Evolutionary conservation across 2,113 vertebrate genomes (phyloP), one percentile per base, ranked within the genome.

Genomic region (Ophiodon elongatus): DNA sequence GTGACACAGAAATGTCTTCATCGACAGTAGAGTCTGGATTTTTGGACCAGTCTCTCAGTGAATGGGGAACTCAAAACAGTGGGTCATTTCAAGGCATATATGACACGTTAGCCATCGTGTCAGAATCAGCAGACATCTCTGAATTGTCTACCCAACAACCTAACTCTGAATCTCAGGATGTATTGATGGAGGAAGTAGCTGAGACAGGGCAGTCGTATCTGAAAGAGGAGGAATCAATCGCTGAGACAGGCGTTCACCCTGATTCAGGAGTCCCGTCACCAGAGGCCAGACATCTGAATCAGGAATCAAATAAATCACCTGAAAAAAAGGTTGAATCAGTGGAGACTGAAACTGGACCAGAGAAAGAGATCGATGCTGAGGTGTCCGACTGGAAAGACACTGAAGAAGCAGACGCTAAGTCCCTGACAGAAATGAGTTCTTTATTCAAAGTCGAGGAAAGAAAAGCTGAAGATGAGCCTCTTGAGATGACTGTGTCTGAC

Each of bases 11-110:
- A 67, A 81, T 27, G 33, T 88, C 79, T 35, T 77, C 60, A 39
- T 86, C 68, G 23, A 64, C 79, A 45, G 14, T 47, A 25, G 86
- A 88, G 52, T 78, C 83, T 74, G 88, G 70, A 65, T 73, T 82
- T 66, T 64, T 27, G 8, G 79, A 90, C 11, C 83, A 80, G 27
- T 52, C 78, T 43, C 45, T 71, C 45, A 4, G 41, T 56, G 35
- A 80, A 31, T 64, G 23, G 23, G 52, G 56, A 0, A 10, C 60
- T 62, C 54, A 57, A 23, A 80, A 63, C 33, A 82, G 25, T 45
- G 65, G 29, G 19, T 76, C 73, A 31, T 23, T 70, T n/a, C 78
- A 79, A n/a, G 66, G 13, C 10, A 23, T 37, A 6, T 1, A 25
- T 50, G 66, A 84, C 57, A 50, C 33, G 9, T 60, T 50, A 35